Percentiles rank a stretch among this genome's conserved stretches.
Evolutionary conservation across 1,140 invertebrate genomes (phyloP).

Genomic region (Eumaeus atala): DNA sequence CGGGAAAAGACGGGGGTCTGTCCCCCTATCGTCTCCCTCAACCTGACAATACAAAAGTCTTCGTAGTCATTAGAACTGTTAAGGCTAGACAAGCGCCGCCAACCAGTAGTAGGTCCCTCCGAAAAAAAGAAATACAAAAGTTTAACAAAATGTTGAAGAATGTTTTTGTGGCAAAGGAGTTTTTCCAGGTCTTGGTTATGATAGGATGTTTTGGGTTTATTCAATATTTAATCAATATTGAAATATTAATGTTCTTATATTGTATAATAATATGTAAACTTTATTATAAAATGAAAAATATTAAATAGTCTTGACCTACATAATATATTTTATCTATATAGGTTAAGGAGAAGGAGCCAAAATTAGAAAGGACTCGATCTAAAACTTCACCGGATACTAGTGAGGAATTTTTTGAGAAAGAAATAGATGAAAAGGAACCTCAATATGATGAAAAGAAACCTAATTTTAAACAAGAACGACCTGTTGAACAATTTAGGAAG

Average conservation of each 20-base stretch:
- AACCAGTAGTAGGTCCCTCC: no score
- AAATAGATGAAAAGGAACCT: conserved; percentile 23
- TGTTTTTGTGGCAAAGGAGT: no score
- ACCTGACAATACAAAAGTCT: no score
- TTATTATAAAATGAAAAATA: no score
- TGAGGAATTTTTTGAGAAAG: conserved; percentile 44
- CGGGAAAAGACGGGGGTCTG: no score
- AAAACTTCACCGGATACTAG: conserved; percentile 56
- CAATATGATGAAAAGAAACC: conserved; percentile 30
- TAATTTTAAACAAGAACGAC: conserved; percentile 47
- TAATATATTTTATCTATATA: conserved; percentile 14
- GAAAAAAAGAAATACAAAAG: no score
- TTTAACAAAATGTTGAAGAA: no score
- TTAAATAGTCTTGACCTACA: neutral
- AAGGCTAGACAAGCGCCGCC: no score
- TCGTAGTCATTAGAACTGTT: no score
- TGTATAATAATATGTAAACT: no score
- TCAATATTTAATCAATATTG: neutral
- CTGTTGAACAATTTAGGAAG: conserved; percentile 58
- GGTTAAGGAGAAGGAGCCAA: conserved; percentile 55
- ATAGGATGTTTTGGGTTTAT: neutral
- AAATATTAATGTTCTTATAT: no score
- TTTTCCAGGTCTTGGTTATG: neutral
- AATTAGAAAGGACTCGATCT: conserved; percentile 49
- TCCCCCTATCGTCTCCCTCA: no score